Evolutionary conservation across 2,888 invertebrate species (phyloP).

Genomic region (Ichneumoninae sp.): DNA sequence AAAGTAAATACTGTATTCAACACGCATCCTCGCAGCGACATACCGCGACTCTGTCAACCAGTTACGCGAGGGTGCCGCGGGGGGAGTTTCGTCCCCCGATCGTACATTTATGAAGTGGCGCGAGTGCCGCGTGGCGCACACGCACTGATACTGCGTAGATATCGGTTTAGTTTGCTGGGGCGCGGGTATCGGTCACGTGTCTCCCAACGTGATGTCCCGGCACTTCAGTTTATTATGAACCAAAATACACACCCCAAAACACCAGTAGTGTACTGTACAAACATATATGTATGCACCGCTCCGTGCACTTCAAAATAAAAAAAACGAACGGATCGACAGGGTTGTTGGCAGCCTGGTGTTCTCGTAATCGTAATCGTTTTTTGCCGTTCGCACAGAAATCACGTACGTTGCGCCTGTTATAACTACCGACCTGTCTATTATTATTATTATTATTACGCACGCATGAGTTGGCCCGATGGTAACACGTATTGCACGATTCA

Average conservation of each 20-base stretch:
- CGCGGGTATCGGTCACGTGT: slow-evolving; percentile 78
- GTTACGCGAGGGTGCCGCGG: slow-evolving; percentile 2
- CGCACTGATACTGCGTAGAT: slow-evolving; percentile 76
- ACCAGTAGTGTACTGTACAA: slow-evolving; percentile 66
- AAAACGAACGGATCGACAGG: background rate
- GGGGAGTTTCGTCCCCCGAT: slow-evolving; percentile 53
- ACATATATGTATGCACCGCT: slow-evolving; percentile 9
- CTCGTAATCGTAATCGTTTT: slow-evolving; percentile 81
- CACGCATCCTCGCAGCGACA: background rate
- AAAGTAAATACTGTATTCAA: slow-evolving; percentile 5
- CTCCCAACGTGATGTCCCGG: slow-evolving; percentile 76
- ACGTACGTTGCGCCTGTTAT: slow-evolving; percentile 65
- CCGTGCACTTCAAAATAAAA: background rate
- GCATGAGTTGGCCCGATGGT: background rate
- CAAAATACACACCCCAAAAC: slow-evolving; percentile 70
- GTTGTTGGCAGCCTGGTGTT: slow-evolving; percentile 63
- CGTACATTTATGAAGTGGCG: slow-evolving; percentile 79
- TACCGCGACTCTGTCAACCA: slow-evolving; percentile 1
- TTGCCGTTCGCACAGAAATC: slow-evolving; percentile 77
- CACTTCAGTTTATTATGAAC: slow-evolving; percentile 76
- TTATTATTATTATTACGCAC: slow-evolving; percentile 12
- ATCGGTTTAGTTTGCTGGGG: slow-evolving; percentile 76
- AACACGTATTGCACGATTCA: background rate
- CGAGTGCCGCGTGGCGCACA: slow-evolving; percentile 77
- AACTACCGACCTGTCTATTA: background rate